Evolutionary conservation across 2,888 invertebrate genomes (phyloP).

Genomic region (Liopterus haemorrhoidalis): DNA sequence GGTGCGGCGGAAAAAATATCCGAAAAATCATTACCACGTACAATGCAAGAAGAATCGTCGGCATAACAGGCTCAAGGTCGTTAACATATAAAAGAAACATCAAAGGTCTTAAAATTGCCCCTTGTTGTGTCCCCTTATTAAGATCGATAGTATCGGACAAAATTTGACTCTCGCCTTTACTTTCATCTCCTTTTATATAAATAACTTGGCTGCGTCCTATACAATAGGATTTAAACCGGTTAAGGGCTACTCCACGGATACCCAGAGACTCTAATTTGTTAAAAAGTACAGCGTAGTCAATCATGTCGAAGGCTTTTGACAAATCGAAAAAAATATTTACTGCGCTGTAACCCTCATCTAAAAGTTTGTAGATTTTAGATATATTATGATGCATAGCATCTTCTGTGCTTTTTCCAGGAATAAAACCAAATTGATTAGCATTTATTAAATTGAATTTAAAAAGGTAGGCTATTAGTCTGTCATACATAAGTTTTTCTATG

Average conservation of each 20-base stretch:
- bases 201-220: constrained; percentile 38
- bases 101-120: too few species aligned
- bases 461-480: constrained; percentile 18
- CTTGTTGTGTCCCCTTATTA: too few species aligned
- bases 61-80: too few species aligned
- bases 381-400: constrained; percentile 16
- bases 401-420: constrained; percentile 17
- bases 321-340: constrained; percentile 13
- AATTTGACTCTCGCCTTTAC: too few species aligned
- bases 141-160: too few species aligned
- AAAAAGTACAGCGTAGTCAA: constrained; percentile 14
- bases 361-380: constrained; percentile 7
- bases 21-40: too few species aligned
- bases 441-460: constrained; percentile 17
- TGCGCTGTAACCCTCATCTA: constrained; percentile 14
- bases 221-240: constrained; percentile 15
- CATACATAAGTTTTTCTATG: constrained; percentile 19
- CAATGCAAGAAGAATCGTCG: too few species aligned
- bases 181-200: neutral
- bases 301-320: constrained; percentile 21
- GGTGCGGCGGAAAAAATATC: too few species aligned
- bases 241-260: constrained; percentile 14
- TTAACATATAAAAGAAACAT: too few species aligned
- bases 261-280: constrained; percentile 18
- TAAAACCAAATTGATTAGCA: constrained; percentile 25